Percentiles rank a stretch among this genome's conserved stretches.
Evolutionary conservation across 2,888 invertebrate species (phyloP).

Genomic region (Girardia tigrina): DNA sequence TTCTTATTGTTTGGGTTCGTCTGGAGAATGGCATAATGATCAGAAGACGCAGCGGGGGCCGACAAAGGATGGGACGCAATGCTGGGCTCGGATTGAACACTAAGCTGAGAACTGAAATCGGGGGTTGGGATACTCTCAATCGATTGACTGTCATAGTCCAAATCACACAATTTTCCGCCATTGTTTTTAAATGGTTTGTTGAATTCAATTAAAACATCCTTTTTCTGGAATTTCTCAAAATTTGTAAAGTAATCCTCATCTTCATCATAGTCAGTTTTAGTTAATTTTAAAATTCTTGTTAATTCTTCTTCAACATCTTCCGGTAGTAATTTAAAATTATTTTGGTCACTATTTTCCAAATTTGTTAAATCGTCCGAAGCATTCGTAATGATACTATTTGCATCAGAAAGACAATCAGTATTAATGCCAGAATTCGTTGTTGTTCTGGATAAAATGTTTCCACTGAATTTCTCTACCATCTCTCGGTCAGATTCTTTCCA

Average conservation of each 20-base stretch:
- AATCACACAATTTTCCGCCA: not conserved
- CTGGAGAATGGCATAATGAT: not conserved
- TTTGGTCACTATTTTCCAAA: not conserved
- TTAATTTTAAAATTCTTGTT: slow-evolving; percentile 19
- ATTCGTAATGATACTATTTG: not conserved
- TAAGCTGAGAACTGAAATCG: not conserved
- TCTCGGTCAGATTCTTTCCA: slow-evolving; percentile 41
- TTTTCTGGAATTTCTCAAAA: slow-evolving; percentile 2
- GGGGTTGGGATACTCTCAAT: slow-evolving; percentile 12
- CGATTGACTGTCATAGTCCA: not conserved
- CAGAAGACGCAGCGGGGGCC: not conserved
- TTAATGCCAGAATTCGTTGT: not conserved
- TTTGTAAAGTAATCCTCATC: slow-evolving; percentile 1
- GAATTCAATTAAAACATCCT: not conserved
- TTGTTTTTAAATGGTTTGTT: slow-evolving; percentile 15
- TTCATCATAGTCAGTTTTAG: not conserved
- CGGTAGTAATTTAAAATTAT: not conserved
- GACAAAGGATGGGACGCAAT: not conserved
- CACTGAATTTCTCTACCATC: slow-evolving; percentile 31
- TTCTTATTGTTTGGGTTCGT: not conserved
- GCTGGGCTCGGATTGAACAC: not conserved
- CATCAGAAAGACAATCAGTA: slow-evolving; percentile 4
- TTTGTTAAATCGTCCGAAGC: not conserved
- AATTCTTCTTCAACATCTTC: slow-evolving; percentile 7
- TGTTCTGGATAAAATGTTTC: not conserved